phyloP scores from a whole-genome alignment of 2,888 invertebrate species.

The Poecilus cupreus region DNA sequence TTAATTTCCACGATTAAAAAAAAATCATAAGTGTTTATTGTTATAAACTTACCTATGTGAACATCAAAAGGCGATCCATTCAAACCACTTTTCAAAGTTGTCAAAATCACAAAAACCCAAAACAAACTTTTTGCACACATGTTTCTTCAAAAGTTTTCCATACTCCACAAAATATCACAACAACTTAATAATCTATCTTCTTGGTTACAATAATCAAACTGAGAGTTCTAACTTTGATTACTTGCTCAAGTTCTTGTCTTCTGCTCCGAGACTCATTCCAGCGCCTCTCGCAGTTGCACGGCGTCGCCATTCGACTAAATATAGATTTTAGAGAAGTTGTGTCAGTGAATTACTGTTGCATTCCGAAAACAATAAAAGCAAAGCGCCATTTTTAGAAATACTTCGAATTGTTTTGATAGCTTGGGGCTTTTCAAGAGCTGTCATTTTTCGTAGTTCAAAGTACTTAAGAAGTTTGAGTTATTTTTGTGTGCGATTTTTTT shows the following conservation, averaged over 20 bases:
- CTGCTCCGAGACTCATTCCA: too few species aligned
- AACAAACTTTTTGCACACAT: constrained; percentile 14
- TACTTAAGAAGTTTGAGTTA: background rate
- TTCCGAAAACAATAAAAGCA: constrained; percentile 34
- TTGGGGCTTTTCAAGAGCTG: background rate
- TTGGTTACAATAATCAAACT: too few species aligned
- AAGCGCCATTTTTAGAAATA: constrained; percentile 23
- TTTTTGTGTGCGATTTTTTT: background rate
- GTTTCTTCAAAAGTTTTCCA: background rate
- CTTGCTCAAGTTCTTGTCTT: too few species aligned
- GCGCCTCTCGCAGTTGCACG: too few species aligned
- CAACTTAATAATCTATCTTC: too few species aligned
- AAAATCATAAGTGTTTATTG: too few species aligned
- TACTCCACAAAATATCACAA: too few species aligned
- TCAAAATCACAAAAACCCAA: background rate
- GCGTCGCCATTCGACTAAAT: constrained; percentile 2
- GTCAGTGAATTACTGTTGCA: constrained; percentile 34
- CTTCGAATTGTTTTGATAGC: constrained; percentile 27
- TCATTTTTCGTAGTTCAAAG: background rate
- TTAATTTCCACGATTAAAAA: too few species aligned
- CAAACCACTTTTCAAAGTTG: background rate
- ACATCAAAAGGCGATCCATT: constrained; percentile 27
- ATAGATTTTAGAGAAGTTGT: constrained; percentile 35
- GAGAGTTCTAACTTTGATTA: too few species aligned
- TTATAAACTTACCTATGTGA: constrained; percentile 17